Conservation (phyloP, 2,888 invertebrate genomes). For the Mycalesis mineus region DNA sequence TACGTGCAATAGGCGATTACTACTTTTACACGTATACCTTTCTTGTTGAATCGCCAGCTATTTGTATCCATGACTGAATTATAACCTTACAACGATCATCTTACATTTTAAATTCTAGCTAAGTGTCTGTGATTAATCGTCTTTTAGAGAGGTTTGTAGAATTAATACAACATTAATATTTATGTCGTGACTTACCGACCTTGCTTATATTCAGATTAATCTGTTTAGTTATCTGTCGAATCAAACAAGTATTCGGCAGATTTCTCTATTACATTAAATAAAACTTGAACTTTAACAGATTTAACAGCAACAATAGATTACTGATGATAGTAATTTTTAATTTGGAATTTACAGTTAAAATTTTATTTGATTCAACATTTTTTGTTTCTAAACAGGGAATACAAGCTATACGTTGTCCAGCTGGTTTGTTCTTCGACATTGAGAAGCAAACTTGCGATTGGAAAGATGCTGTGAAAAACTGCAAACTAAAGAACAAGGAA, state of each 20-base stretch:
- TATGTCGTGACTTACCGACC: constrained; percentile 14
- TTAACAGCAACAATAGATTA: no score
- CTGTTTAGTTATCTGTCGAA: constrained; percentile 2
- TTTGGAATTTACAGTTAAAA: no score
- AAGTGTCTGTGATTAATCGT: background rate
- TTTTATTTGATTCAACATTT: constrained; percentile 14
- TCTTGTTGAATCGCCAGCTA: constrained; percentile 16
- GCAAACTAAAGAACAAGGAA: constrained; percentile 92
- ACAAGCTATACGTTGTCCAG: constrained; percentile 94
- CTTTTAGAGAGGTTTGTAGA: constrained; percentile 3
- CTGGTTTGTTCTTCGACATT: constrained; percentile 94
- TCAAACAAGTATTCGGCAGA: background rate
- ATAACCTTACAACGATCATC: constrained; percentile 4
- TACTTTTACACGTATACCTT: constrained; percentile 38
- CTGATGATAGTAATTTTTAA: no score
- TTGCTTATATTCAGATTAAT: constrained; percentile 15
- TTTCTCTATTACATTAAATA: background rate
- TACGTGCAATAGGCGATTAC: constrained; percentile 66
- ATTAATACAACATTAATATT: constrained; percentile 14
- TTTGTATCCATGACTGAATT: constrained; percentile 21
- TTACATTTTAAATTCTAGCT: constrained; percentile 8
- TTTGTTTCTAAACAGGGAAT: constrained; percentile 82
- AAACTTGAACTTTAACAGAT: no score
- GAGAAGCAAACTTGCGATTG: constrained; percentile 97
- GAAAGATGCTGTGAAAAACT: constrained; percentile 96